phyloP scores from a whole-genome alignment of 2,888 invertebrate species.

The Spisula subtruncata region DNA sequence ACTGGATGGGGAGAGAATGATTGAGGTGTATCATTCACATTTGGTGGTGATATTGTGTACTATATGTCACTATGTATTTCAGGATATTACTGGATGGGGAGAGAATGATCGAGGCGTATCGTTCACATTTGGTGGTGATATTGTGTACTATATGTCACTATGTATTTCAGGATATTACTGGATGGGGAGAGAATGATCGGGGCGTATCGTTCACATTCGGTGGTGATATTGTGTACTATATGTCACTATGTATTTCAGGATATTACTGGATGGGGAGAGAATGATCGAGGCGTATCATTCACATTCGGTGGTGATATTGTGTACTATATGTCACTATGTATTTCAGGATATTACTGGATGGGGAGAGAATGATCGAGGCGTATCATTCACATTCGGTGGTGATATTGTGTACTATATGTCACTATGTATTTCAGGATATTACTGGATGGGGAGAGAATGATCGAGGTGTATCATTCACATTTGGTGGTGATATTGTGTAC shows the following conservation, averaged over 20 bases:
- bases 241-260: constrained; percentile 77
- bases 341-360: constrained; percentile 88
- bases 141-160: constrained; percentile 83
- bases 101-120: constrained; percentile 89
- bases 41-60: constrained; percentile 89
- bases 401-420: constrained; percentile 87
- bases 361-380: constrained; percentile 89
- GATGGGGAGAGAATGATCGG: constrained; percentile 89
- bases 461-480: constrained; percentile 89
- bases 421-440: constrained; percentile 82
- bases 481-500: constrained; percentile 89
- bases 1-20: constrained; percentile 89
- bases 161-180: constrained; percentile 86
- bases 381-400: constrained; percentile 89
- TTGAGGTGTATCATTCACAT: constrained; percentile 89
- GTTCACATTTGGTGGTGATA: constrained; percentile 89
- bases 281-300: constrained; percentile 89
- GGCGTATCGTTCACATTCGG: constrained; percentile 90
- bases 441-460: constrained; percentile 89
- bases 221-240: constrained; percentile 88
- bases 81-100: constrained; percentile 89
- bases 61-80: constrained; percentile 31
- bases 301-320: constrained; percentile 90
- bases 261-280: constrained; percentile 89
- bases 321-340: neutral